Percentiles rank a stretch among this genome's conserved stretches.
phyloP scores from a whole-genome alignment of 1,140 invertebrate genomes.

The Maniola jurtina region DNA sequence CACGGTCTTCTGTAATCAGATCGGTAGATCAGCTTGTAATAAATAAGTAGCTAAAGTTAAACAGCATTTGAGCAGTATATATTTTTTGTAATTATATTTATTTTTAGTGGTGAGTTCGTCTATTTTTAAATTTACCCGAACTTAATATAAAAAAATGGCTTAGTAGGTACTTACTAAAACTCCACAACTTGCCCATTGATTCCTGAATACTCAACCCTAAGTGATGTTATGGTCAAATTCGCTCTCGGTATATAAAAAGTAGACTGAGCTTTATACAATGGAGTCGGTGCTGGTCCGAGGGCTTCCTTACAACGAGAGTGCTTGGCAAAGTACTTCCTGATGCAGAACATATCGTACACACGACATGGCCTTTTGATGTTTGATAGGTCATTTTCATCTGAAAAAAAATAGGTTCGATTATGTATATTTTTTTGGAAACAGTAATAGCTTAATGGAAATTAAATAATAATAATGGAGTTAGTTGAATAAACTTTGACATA shows the following conservation, averaged over 20 bases:
- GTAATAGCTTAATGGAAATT: too few species aligned
- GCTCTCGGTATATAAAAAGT: conserved; percentile 11
- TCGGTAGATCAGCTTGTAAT: too few species aligned
- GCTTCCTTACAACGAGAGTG: conserved; percentile 23
- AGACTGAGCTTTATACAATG: conserved; percentile 14
- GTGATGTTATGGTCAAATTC: conserved; percentile 18
- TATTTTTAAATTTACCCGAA: too few species aligned
- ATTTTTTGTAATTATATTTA: too few species aligned
- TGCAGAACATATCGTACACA: conserved; percentile 30
- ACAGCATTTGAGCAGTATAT: too few species aligned
- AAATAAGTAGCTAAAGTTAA: too few species aligned
- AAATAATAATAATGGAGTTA: too few species aligned
- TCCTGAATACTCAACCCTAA: conserved; percentile 5
- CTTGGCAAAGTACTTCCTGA: conserved; percentile 27
- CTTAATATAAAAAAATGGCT: too few species aligned
- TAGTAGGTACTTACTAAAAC: conserved; percentile 37
- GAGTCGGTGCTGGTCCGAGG: conserved; percentile 26
- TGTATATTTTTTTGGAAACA: too few species aligned
- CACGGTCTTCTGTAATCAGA: too few species aligned
- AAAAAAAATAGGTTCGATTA: conserved; percentile 16
- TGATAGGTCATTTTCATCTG: conserved; percentile 16
- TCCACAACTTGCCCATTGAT: conserved; percentile 20
- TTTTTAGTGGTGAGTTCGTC: too few species aligned
- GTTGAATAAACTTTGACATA: too few species aligned
- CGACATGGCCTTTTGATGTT: conserved; percentile 27